phyloP scores from a whole-genome alignment of 2,888 invertebrate species.

The Sminthurinus aureus region DNA sequence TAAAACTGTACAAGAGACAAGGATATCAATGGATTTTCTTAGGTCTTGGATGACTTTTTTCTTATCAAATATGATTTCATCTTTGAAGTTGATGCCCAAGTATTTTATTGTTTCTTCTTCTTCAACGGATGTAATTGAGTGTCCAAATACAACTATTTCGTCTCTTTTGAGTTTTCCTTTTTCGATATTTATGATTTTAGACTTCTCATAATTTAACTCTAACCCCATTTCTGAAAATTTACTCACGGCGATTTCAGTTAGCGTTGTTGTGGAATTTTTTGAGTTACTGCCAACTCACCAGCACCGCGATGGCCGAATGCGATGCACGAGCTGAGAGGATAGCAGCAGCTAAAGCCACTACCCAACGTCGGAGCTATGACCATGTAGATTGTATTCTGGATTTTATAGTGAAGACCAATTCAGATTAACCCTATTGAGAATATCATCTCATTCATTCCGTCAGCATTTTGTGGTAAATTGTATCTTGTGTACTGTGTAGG shows the following conservation, averaged over 20 bases:
- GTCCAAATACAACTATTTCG: background rate
- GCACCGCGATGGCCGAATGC: no score
- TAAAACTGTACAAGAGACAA: background rate
- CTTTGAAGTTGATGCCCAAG: background rate
- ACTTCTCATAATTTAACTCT: background rate
- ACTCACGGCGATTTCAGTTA: background rate
- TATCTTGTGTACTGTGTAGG: no score
- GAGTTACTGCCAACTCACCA: no score
- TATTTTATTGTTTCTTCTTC: background rate
- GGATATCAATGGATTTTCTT: background rate
- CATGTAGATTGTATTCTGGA: no score
- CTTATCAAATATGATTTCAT: background rate
- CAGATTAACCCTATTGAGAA: no score
- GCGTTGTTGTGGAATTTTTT: background rate
- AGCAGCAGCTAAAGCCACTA: no score
- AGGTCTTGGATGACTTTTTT: background rate
- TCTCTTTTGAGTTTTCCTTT: constrained; percentile 1
- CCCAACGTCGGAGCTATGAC: no score
- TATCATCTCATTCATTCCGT: no score
- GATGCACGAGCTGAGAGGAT: no score
- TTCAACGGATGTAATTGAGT: background rate
- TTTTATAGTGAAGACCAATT: no score
- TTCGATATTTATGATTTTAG: background rate
- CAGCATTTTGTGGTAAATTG: no score
- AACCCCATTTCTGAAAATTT: background rate